Conservation (phyloP, 2,888 invertebrate species). For the Xestia c-nigrum region DNA sequence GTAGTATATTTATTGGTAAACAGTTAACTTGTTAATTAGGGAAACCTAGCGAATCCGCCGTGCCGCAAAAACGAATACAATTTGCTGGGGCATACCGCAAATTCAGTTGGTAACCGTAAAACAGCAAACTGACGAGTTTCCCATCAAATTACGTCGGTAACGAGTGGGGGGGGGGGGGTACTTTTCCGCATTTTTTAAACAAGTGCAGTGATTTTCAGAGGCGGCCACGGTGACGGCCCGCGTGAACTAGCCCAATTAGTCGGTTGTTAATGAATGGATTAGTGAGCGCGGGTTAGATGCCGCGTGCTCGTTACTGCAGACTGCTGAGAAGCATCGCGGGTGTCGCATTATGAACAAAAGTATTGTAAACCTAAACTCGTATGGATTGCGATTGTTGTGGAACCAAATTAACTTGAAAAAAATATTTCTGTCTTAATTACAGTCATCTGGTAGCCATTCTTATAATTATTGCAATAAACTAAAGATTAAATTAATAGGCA, state of each 20-base stretch:
- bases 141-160: conserved; percentile 72
- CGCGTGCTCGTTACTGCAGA: conserved; percentile 55
- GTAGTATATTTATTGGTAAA: conserved; percentile 47
- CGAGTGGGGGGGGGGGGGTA: conserved; percentile 58
- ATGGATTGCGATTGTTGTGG: conserved; percentile 24
- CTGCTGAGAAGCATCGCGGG: conserved; percentile 57
- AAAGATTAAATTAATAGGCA: neutral
- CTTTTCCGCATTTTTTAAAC: conserved; percentile 73
- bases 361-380: conserved; percentile 39
- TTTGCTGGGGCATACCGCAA: conserved; percentile 62
- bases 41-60: conserved; percentile 44
- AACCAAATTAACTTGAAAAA: conserved; percentile 13
- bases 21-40: conserved; percentile 57
- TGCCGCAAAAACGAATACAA: conserved; percentile 57
- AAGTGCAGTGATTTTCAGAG: conserved; percentile 56
- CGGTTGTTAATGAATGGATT: conserved; percentile 78
- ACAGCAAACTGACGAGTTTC: conserved; percentile 65
- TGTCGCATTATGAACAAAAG: conserved; percentile 61
- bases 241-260: conserved; percentile 82
- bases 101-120: conserved; percentile 65
- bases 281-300: conserved; percentile 61
- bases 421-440: conserved; percentile 14
- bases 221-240: conserved; percentile 73
- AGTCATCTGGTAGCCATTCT: neutral
- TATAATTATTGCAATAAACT: neutral